A percentile compares a stretch with the other conserved stretches of the same genome.
Conservation (phyloP, 1,140 invertebrate species). For the Lycorma delicatula region DNA sequence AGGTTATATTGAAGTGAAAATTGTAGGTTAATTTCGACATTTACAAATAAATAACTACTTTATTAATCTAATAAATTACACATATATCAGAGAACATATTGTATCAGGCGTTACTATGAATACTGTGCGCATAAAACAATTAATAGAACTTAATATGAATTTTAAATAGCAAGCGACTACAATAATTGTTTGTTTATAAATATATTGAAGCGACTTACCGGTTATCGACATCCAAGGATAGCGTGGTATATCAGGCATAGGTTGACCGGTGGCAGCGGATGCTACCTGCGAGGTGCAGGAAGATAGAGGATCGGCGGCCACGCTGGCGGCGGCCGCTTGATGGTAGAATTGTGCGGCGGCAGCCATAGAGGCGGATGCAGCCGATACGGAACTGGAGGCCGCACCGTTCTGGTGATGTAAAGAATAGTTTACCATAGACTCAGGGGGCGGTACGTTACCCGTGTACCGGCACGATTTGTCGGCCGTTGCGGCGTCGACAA, state of each 20-base stretch:
- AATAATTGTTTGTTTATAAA: too few species aligned
- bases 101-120: too few species aligned
- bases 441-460: slow-evolving; percentile 52
- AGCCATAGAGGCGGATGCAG: slow-evolving; percentile 64
- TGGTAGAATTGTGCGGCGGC: slow-evolving; percentile 82
- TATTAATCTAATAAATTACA: too few species aligned
- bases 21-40: too few species aligned
- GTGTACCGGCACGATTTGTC: slow-evolving; percentile 74
- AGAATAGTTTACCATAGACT: slow-evolving; percentile 73
- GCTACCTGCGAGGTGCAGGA: slow-evolving; percentile 52
- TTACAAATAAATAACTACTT: too few species aligned
- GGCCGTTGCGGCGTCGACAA: slow-evolving; percentile 44
- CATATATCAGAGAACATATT: too few species aligned
- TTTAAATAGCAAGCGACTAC: too few species aligned
- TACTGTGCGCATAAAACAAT: too few species aligned
- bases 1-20: too few species aligned
- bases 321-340: slow-evolving; percentile 59
- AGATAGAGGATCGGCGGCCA: slow-evolving; percentile 52
- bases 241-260: slow-evolving; percentile 77
- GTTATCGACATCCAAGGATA: slow-evolving; percentile 98
- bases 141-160: too few species aligned
- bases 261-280: slow-evolving; percentile 51
- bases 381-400: slow-evolving; percentile 48
- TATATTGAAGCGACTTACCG: slow-evolving; percentile 58
- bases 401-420: slow-evolving; percentile 59